Evolutionary conservation across 1,140 invertebrate species (phyloP).

Genomic region (Thaumetopoea pityocampa): DNA sequence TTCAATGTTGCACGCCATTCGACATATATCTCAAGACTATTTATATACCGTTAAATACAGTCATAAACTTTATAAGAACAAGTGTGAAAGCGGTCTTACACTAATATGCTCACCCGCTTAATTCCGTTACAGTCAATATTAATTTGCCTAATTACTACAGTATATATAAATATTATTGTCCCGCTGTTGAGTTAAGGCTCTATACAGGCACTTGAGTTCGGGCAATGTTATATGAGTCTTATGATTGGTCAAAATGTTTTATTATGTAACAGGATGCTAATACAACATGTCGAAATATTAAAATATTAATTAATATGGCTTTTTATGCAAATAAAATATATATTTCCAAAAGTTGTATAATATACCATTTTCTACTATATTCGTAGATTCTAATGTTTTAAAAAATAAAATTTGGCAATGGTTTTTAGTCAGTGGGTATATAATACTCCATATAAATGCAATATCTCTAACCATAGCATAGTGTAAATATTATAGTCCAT

Average conservation of each 20-base stretch:
- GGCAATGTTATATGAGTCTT: neutral
- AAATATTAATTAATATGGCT: neutral
- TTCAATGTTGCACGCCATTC: no score
- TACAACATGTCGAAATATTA: constrained; percentile 1
- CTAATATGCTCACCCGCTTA: constrained; percentile 14
- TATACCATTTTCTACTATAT: neutral
- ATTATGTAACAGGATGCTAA: no score
- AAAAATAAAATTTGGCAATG: constrained; percentile 11
- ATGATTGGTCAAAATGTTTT: no score
- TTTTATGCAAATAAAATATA: no score
- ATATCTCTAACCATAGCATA: no score
- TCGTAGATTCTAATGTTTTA: neutral
- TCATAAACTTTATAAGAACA: no score
- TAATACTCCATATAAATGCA: constrained; percentile 11
- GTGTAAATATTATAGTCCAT: no score
- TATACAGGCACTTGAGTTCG: constrained; percentile 5
- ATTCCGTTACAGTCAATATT: constrained; percentile 5
- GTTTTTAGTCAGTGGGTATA: constrained; percentile 10
- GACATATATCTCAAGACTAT: no score
- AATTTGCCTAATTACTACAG: constrained; percentile 2
- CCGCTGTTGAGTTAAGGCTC: constrained; percentile 4
- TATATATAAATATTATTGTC: constrained; percentile 9
- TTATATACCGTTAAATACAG: no score
- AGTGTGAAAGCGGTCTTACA: neutral
- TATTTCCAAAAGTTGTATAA: no score